These are phyloP conservation scores for Xenotilapia caudafasciata DNA, from an alignment of 2,113 vertebrate species.

Conservation along the genomic window DNA sequence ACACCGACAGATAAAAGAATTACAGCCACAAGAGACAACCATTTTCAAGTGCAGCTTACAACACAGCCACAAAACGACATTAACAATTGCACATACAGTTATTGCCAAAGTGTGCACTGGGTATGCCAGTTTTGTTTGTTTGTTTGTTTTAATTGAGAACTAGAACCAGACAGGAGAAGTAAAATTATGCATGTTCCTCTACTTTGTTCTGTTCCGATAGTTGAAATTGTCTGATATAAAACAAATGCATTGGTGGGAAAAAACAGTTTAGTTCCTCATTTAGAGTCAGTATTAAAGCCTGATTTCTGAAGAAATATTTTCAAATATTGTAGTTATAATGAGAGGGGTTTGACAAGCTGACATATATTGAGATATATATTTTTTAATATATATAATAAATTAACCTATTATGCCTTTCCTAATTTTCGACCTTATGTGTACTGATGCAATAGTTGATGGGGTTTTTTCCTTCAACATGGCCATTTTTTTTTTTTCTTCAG, in stretches of 20 bases:
- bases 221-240: background rate
- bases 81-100: background rate
- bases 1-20: background rate
- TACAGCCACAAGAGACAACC: background rate
- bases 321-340: background rate
- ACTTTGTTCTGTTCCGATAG: background rate
- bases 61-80: background rate
- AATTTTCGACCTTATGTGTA: rapidly evolving
- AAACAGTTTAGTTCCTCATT: background rate
- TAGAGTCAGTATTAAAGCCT: background rate
- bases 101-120: background rate
- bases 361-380: background rate
- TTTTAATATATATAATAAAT: background rate
- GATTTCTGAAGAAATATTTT: background rate
- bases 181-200: background rate
- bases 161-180: background rate
- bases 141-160: background rate
- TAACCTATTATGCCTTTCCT: background rate
- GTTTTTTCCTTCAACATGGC: background rate
- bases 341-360: background rate
- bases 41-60: background rate
- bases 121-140: background rate
- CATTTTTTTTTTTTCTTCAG: rapidly evolving
- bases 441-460: background rate
- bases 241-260: background rate